Conservation (phyloP, 2,113 vertebrate genomes). For the Electrona antarctica region DNA sequence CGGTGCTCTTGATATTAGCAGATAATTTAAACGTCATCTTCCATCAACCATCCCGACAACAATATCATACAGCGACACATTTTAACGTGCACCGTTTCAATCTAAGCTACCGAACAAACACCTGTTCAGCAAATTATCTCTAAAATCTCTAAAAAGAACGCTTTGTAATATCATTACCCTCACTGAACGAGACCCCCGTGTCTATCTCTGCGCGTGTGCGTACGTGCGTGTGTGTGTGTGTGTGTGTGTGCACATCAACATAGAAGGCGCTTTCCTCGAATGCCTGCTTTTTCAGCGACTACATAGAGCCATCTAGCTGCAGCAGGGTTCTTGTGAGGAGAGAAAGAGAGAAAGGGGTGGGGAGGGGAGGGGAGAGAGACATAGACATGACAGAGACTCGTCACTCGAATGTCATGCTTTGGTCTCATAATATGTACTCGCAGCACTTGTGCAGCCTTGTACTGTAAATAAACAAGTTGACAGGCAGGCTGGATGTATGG, state of each 20-base stretch:
- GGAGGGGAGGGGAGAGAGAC: no score
- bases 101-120: slow-evolving; percentile 1
- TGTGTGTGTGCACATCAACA: slow-evolving; percentile 15
- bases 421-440: no score
- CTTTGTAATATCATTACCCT: slow-evolving; percentile 16
- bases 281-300: slow-evolving; percentile 67
- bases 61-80: neutral
- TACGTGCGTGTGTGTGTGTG: slow-evolving; percentile 11
- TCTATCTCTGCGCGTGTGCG: slow-evolving; percentile 18
- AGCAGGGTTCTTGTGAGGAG: slow-evolving; percentile 54
- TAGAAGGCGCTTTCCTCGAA: slow-evolving; percentile 60
- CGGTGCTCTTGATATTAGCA: neutral
- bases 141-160: slow-evolving; percentile 7
- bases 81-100: neutral
- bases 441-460: no score
- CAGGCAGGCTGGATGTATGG: no score
- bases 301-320: slow-evolving; percentile 82
- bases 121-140: neutral
- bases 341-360: slow-evolving; percentile 22
- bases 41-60: no score
- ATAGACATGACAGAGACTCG: no score
- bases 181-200: slow-evolving; percentile 23
- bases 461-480: no score
- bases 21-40: neutral
- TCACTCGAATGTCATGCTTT: no score